phyloP scores from a whole-genome alignment of 64 coral and sea anemone species.

The Pachyseris speciosa region DNA sequence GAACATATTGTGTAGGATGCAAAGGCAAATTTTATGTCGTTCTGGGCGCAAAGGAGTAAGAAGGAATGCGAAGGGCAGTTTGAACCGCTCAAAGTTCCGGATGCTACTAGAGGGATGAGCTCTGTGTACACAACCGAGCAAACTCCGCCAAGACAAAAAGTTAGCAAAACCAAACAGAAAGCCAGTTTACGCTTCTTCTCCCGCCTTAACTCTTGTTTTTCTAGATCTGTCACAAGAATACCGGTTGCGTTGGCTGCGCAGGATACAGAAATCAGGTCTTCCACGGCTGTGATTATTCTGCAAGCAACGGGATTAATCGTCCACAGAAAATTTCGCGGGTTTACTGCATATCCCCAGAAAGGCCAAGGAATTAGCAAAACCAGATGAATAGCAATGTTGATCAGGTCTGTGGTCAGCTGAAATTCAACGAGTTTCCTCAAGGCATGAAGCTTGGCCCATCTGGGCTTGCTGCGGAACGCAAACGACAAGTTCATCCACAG shows the following conservation, averaged over 20 bases:
- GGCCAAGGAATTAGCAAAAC: slow-evolving; percentile 9
- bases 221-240: slow-evolving; percentile 25
- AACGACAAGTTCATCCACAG: slow-evolving; percentile 20
- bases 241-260: background rate
- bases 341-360: background rate
- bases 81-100: background rate
- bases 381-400: background rate
- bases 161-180: background rate
- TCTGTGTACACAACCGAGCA: background rate
- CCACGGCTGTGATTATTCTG: slow-evolving; percentile 1
- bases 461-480: background rate
- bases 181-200: background rate
- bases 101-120: background rate
- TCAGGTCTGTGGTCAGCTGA: background rate
- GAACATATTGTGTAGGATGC: background rate
- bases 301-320: background rate
- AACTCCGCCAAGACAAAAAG: background rate
- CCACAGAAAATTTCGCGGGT: slow-evolving; percentile 20
- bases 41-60: background rate
- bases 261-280: background rate
- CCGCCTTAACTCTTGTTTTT: background rate
- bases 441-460: background rate
- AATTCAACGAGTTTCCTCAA: background rate
- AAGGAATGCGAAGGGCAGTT: slow-evolving; percentile 26
- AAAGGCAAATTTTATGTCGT: background rate